Evolutionary conservation across 2,888 invertebrate species (phyloP).

Genomic region (Norana najaformis): DNA sequence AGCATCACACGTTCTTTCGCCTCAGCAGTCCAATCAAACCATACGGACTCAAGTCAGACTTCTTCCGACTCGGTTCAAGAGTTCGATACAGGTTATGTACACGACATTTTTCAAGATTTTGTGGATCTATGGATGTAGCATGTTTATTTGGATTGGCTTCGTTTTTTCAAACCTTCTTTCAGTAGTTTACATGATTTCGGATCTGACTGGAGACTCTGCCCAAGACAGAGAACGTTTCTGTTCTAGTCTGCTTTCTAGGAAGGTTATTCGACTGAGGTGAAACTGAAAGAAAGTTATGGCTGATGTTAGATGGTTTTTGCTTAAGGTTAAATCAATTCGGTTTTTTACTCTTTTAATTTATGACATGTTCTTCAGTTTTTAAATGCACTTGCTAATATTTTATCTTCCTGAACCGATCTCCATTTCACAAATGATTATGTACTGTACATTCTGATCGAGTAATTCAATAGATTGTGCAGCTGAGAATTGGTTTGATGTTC

Average conservation of each 20-base stretch:
- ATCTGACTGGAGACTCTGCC: not conserved
- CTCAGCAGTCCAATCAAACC: constrained; percentile 65
- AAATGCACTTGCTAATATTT: too few species aligned
- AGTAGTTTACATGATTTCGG: not conserved
- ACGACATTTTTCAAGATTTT: not conserved
- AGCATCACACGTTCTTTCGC: constrained; percentile 98
- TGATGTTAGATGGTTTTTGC: too few species aligned
- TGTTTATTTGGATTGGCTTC: not conserved
- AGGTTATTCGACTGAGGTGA: too few species aligned
- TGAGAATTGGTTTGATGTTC: constrained; percentile 33
- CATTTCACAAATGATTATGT: too few species aligned
- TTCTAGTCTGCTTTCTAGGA: too few species aligned
- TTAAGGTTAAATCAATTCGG: too few species aligned
- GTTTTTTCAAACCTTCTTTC: not conserved
- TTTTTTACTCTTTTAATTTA: not conserved
- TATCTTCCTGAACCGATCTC: too few species aligned
- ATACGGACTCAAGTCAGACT: constrained; percentile 74
- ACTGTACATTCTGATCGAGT: too few species aligned
- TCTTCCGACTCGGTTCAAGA: constrained; percentile 98
- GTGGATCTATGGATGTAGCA: not conserved
- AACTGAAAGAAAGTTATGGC: too few species aligned
- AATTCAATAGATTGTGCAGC: not conserved
- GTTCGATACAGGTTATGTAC: constrained; percentile 76
- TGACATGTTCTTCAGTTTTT: not conserved
- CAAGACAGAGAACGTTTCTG: too few species aligned